Percentiles rank a stretch among this genome's conserved stretches.
phyloP scores from a whole-genome alignment of 2,888 invertebrate species.

The Rhabditoides inermis region DNA sequence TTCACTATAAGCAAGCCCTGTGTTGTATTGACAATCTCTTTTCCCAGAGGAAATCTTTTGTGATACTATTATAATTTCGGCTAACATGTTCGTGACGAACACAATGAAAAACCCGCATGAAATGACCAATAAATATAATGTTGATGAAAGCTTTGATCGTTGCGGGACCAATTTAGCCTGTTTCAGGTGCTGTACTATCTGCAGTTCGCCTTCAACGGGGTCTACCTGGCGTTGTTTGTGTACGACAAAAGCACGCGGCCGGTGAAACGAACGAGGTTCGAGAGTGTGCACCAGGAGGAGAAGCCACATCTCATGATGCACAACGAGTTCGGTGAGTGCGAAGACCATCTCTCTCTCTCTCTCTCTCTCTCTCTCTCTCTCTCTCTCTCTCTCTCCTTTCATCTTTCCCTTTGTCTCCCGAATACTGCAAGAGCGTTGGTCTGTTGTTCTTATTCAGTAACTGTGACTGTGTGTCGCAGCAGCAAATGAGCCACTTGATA shows the following conservation, averaged over 20 bases:
- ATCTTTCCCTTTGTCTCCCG: background rate
- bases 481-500: too few relatives aligned
- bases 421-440: too few relatives aligned
- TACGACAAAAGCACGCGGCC: slow-evolving; percentile 30
- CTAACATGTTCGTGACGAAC: too few relatives aligned
- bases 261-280: slow-evolving; percentile 1
- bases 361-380: background rate
- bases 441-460: too few relatives aligned
- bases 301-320: background rate
- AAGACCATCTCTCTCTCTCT: background rate
- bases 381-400: background rate
- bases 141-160: too few relatives aligned
- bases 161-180: background rate
- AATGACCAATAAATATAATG: too few relatives aligned
- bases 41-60: too few relatives aligned
- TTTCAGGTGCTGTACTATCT: slow-evolving; percentile 33
- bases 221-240: slow-evolving; percentile 35
- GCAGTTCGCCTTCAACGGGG: slow-evolving; percentile 34
- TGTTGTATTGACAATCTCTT: too few relatives aligned
- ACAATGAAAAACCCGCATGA: too few relatives aligned
- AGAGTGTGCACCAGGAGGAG: background rate
- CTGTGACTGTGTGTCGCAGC: too few relatives aligned
- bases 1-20: too few relatives aligned
- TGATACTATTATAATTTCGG: too few relatives aligned
- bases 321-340: background rate